These are phyloP conservation scores for Eurystomus gularis DNA, from an alignment of 2,113 vertebrate species.

Conservation along the genomic window DNA sequence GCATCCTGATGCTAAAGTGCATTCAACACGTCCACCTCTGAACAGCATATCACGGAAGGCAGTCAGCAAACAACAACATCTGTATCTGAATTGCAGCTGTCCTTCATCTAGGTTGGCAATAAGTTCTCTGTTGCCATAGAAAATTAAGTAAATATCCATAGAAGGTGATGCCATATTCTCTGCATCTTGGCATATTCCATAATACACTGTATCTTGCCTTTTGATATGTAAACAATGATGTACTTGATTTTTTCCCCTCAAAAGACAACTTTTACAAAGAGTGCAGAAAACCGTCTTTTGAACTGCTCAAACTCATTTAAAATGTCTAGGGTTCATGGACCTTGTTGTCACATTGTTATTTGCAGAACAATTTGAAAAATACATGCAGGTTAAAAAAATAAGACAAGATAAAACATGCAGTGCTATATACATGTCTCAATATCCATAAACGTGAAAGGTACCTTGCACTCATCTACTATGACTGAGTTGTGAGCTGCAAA, in stretches of 20 bases:
- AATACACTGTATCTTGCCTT: constrained; percentile 59
- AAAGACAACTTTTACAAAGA: constrained; percentile 47
- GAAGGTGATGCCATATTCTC: constrained; percentile 49
- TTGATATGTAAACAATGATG: constrained; percentile 63
- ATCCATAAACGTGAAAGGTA: constrained; percentile 91
- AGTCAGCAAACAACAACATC: constrained; percentile 34
- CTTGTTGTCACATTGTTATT: constrained; percentile 74
- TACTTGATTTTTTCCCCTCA: constrained; percentile 32
- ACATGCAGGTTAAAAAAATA: constrained; percentile 70
- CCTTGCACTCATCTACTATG: constrained; percentile 98
- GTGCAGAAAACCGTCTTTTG: constrained; percentile 29
- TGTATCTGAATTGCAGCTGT: constrained; percentile 4
- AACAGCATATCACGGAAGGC: constrained; percentile 54
- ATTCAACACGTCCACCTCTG: neutral
- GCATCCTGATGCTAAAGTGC: constrained; percentile 14
- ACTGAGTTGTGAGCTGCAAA: constrained; percentile 94
- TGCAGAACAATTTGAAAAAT: constrained; percentile 60
- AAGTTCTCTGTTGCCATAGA: constrained; percentile 45
- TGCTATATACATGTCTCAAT: constrained; percentile 91
- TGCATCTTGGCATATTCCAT: constrained; percentile 41
- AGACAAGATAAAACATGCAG: constrained; percentile 73
- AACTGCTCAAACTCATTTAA: constrained; percentile 47
- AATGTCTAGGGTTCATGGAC: constrained; percentile 72
- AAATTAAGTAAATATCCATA: constrained; percentile 24
- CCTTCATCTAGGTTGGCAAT: constrained; percentile 36